Evolutionary conservation across 2,113 vertebrate genomes (phyloP).

Genomic region (Mormyrus iriodes): DNA sequence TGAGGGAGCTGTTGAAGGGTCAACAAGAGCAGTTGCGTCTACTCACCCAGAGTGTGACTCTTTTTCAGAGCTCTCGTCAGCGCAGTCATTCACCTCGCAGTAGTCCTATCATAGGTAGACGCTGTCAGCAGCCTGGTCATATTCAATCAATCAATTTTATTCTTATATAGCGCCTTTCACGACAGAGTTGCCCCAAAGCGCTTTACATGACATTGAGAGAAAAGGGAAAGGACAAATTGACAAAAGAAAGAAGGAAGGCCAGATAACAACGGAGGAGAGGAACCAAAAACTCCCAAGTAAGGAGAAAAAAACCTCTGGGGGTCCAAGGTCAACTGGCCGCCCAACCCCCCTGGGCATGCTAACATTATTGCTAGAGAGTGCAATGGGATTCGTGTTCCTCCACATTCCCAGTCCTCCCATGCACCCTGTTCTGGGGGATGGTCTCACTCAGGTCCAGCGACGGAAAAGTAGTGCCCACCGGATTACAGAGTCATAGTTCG

Average conservation of each 20-base stretch:
- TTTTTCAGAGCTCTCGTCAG: background rate
- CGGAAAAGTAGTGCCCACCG: slow-evolving; percentile 28
- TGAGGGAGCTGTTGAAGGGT: background rate
- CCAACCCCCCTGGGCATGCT: too few species aligned
- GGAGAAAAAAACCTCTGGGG: too few species aligned
- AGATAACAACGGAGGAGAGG: too few species aligned
- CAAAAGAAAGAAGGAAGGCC: too few species aligned
- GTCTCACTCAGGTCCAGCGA: background rate
- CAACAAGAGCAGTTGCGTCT: slow-evolving; percentile 29
- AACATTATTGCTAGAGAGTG: slow-evolving; percentile 28
- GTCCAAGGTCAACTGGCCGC: too few species aligned
- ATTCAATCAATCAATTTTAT: too few species aligned
- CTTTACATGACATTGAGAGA: too few species aligned
- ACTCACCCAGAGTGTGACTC: background rate
- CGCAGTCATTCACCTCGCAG: background rate
- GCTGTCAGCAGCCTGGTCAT: slow-evolving; percentile 13
- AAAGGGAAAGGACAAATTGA: too few species aligned
- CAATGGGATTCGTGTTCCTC: background rate
- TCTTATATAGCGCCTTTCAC: too few species aligned
- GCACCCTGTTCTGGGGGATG: background rate
- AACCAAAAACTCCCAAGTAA: too few species aligned
- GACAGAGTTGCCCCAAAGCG: too few species aligned
- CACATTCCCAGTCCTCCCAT: background rate
- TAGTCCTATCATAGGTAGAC: background rate
- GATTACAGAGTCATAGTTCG: slow-evolving; percentile 2